Conservation (phyloP, 1,140 invertebrate genomes). For the Telenomus remus region DNA sequence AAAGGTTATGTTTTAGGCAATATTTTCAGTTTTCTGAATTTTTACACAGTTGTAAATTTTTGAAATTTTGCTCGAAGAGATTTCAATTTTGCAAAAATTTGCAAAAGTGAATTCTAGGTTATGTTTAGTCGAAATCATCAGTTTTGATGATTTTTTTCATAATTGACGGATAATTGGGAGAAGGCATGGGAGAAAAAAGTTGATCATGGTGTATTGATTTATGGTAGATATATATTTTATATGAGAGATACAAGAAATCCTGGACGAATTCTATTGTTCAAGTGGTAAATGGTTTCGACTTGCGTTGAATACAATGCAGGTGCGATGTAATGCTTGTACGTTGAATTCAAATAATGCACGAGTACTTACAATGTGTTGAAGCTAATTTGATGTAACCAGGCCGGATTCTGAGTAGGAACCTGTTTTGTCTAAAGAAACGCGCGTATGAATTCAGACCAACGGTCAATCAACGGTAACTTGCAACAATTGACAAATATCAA, state of each 20-base stretch:
- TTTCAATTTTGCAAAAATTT: too few species aligned
- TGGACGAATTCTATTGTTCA: slow-evolving; percentile 6
- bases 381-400: slow-evolving; percentile 64
- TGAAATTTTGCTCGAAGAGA: too few species aligned
- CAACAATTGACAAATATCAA: slow-evolving; percentile 55
- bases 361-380: slow-evolving; percentile 47
- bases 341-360: slow-evolving; percentile 30
- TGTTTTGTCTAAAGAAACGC: slow-evolving; percentile 58
- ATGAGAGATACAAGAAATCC: slow-evolving; percentile 2
- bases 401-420: slow-evolving; percentile 62
- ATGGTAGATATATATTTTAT: background rate
- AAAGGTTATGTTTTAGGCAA: too few species aligned
- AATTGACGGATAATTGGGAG: too few species aligned
- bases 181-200: too few species aligned
- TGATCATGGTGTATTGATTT: too few species aligned
- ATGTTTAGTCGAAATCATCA: too few species aligned
- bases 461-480: slow-evolving; percentile 50
- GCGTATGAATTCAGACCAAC: slow-evolving; percentile 43
- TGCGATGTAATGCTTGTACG: slow-evolving; percentile 10
- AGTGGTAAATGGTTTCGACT: slow-evolving; percentile 12
- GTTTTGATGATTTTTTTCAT: too few species aligned
- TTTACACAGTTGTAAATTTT: too few species aligned
- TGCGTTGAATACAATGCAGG: slow-evolving; percentile 29
- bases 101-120: too few species aligned
- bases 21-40: too few species aligned